Percentiles rank a stretch among this genome's conserved stretches.
phyloP scores from a whole-genome alignment of 1,140 invertebrate genomes.

The Aphis craccivora region DNA sequence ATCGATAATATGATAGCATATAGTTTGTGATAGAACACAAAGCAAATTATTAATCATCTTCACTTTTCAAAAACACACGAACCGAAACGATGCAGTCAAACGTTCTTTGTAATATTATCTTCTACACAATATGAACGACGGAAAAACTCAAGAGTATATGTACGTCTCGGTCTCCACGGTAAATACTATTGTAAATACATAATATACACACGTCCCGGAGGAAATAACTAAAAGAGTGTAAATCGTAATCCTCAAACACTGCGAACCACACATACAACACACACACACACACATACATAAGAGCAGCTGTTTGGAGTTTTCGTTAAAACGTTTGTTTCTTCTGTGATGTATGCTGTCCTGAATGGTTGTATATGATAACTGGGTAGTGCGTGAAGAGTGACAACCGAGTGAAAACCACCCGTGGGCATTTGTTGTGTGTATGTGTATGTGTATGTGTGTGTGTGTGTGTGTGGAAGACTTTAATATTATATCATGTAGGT shows the following conservation, averaged over 20 bases:
- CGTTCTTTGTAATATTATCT: background rate
- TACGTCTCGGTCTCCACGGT: background rate
- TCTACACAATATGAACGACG: background rate
- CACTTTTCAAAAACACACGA: background rate
- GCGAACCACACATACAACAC: background rate
- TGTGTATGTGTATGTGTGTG: background rate
- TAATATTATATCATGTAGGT: background rate
- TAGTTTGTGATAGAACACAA: no score
- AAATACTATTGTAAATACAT: background rate
- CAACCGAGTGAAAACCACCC: background rate
- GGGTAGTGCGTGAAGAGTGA: background rate
- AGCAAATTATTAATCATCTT: background rate
- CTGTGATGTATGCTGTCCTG: background rate
- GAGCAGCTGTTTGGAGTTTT: slow-evolving; percentile 26
- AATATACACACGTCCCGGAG: background rate
- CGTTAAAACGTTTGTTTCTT: background rate
- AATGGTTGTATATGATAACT: background rate
- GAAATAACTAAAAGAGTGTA: background rate
- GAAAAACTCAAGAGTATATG: background rate
- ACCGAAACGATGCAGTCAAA: background rate
- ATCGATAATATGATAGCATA: no score
- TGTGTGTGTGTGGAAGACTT: background rate
- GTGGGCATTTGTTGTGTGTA: background rate
- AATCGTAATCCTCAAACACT: slow-evolving; percentile 6
- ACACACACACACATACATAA: background rate